phyloP scores from a whole-genome alignment of 2,113 vertebrate genomes.

The Eulemur macaco region DNA sequence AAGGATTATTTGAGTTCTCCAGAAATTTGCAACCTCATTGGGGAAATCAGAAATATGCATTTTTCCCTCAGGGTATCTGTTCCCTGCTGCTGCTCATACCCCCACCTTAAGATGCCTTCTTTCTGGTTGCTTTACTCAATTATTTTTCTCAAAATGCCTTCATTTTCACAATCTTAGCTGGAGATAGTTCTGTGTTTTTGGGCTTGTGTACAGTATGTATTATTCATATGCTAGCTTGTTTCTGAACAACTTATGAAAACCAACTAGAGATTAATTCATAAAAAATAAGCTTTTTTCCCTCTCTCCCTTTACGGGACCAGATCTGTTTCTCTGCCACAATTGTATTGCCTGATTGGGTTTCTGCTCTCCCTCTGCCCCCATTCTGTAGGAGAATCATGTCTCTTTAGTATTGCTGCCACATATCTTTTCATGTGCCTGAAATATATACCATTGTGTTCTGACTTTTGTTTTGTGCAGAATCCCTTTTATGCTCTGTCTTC shows the following conservation, averaged over 20 bases:
- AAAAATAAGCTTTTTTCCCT: conserved; percentile 52
- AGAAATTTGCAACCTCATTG: conserved; percentile 48
- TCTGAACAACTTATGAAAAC: conserved; percentile 78
- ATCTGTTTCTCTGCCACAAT: conserved; percentile 75
- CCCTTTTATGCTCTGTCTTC: conserved; percentile 86
- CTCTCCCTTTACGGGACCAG: conserved; percentile 54
- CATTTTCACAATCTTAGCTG: conserved; percentile 26
- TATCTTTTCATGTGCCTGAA: conserved; percentile 85
- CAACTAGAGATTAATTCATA: conserved; percentile 81
- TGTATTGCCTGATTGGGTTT: conserved; percentile 82
- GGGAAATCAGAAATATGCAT: conserved; percentile 26
- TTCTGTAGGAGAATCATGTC: conserved; percentile 81
- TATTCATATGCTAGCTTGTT: conserved; percentile 77
- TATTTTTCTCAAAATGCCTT: neutral
- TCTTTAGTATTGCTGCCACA: conserved; percentile 81
- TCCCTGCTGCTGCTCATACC: neutral
- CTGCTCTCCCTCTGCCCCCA: conserved; percentile 71
- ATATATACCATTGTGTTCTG: conserved; percentile 85
- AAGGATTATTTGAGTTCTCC: conserved; percentile 8
- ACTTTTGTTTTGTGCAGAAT: conserved; percentile 86
- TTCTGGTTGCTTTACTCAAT: neutral
- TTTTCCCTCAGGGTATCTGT: neutral
- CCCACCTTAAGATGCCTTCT: neutral
- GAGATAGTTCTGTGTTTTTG: conserved; percentile 45
- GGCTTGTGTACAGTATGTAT: conserved; percentile 67